Base-by-base conservation (phyloP, 2,888 invertebrate species). In the Eupithecia vulgata region DNA sequence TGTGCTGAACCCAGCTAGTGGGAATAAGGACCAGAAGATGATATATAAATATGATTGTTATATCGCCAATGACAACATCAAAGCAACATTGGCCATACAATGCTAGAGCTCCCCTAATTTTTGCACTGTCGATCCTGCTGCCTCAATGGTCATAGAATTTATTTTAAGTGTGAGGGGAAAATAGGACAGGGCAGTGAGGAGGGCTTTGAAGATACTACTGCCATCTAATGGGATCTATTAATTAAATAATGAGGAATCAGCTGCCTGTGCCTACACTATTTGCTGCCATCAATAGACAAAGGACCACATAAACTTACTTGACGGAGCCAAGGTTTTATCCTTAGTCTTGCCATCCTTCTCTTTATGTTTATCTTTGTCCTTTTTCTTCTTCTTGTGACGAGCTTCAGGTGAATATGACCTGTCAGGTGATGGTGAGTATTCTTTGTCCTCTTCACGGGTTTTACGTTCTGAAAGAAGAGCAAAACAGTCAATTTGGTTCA, bases 281-380 rank as follows among this genome's bases (percentile, higher is more conserved):
- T n/a, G n/a, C n/a, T n/a, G n/a, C 37, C 17, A 62, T 35, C 17
- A 37, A 34, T 1, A 34, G 34, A 8, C 4, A 62, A 10, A 3
- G 5, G 10, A 37, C 30, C 37, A 12, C 35, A n/a, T 2, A 62
- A 62, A 65, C 93, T 89, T 82, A 94, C 94, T 94, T 8, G 94
- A 94, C 67, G 94, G 94, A 48, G 94, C 93, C 75, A 94, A 83
- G 68, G 94, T 94, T 81, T 93, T 94, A 73, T 94, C 94, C 72
- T 93, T 94, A 67, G 93, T 93, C 74, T 94, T 94, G 10, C 90
- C 90, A 30, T 85, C 87, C 37, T 64, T 84, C 4, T 90, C 87
- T 59, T 86, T 87, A 13, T 76, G 76, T 76, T 87, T 89, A 17
- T 90, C 88, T 76, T 88, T 88, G 35, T 90, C 88, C 81, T 90